phyloP scores from a whole-genome alignment of 2,797 vertebrate genomes.

The Gallirallus australis region DNA sequence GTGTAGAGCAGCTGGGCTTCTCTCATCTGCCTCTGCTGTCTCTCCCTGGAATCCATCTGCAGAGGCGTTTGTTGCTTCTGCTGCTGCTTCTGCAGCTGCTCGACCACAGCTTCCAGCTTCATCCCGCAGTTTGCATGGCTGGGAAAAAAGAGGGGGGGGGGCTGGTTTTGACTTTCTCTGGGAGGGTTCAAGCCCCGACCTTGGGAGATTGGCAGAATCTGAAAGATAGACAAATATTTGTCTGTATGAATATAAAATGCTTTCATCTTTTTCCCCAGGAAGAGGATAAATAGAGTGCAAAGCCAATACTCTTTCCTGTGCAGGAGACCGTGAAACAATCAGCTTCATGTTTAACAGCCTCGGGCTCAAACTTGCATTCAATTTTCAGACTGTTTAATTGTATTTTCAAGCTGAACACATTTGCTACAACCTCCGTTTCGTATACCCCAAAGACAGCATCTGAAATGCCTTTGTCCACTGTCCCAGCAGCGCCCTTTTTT shows the following conservation, averaged over 20 bases:
- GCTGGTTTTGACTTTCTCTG: neutral
- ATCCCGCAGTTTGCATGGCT: conserved; percentile 83
- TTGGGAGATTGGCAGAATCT: conserved; percentile 69
- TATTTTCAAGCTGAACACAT: conserved; percentile 26
- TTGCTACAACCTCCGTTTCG: neutral
- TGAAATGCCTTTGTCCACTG: neutral
- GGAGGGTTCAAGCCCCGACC: conserved; percentile 60
- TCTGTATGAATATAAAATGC: conserved; percentile 11
- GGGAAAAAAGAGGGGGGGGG: conserved; percentile 47
- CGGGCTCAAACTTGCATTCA: conserved; percentile 33
- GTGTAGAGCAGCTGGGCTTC: conserved; percentile 89
- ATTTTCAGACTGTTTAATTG: conserved; percentile 52
- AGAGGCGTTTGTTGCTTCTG: conserved; percentile 85
- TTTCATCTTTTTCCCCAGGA: conserved; percentile 50
- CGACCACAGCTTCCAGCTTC: conserved; percentile 91
- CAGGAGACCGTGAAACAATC: conserved; percentile 65
- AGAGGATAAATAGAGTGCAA: conserved; percentile 40
- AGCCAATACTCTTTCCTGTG: conserved; percentile 54
- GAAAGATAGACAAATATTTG: conserved; percentile 67
- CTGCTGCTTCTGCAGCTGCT: conserved; percentile 92
- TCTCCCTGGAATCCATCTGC: conserved; percentile 86
- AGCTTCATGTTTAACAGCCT: conserved; percentile 29
- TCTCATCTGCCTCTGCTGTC: conserved; percentile 87
- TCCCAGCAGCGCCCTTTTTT: neutral
- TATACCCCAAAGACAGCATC: neutral